phyloP scores from a whole-genome alignment of 2,888 invertebrate species.

The Dynastes hyllus region DNA sequence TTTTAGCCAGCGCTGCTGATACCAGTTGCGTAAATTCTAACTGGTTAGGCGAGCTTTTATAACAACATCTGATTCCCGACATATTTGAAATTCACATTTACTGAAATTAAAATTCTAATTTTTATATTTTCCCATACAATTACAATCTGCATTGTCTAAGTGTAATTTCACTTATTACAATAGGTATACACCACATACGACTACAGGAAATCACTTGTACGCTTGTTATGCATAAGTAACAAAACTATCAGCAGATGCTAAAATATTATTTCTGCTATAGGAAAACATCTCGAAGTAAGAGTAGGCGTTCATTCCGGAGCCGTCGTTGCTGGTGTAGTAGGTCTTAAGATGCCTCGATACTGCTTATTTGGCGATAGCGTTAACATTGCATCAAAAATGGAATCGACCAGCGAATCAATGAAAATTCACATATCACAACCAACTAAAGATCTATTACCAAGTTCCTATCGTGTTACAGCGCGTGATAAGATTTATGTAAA shows the following conservation, averaged over 20 bases:
- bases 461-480: slow-evolving; percentile 83
- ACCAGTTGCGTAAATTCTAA: too few relatives aligned
- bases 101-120: too few relatives aligned
- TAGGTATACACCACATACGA: too few relatives aligned
- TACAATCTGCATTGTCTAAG: too few relatives aligned
- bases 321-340: slow-evolving; percentile 95
- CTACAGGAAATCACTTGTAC: too few relatives aligned
- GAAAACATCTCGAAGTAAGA: slow-evolving; percentile 86
- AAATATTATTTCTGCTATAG: slow-evolving; percentile 66
- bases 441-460: slow-evolving; percentile 84
- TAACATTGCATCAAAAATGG: slow-evolving; percentile 94
- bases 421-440: slow-evolving; percentile 96
- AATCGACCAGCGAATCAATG: slow-evolving; percentile 94
- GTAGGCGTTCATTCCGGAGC: slow-evolving; percentile 94
- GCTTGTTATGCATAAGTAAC: background rate
- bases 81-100: too few relatives aligned
- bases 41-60: too few relatives aligned
- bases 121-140: too few relatives aligned
- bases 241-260: background rate
- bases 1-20: too few relatives aligned
- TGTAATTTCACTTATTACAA: too few relatives aligned
- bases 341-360: slow-evolving; percentile 93
- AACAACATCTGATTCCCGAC: too few relatives aligned
- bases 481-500: slow-evolving; percentile 85
- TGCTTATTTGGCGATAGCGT: slow-evolving; percentile 94